phyloP scores from a whole-genome alignment of 2,797 vertebrate species.

The Aphelocoma californica region DNA sequence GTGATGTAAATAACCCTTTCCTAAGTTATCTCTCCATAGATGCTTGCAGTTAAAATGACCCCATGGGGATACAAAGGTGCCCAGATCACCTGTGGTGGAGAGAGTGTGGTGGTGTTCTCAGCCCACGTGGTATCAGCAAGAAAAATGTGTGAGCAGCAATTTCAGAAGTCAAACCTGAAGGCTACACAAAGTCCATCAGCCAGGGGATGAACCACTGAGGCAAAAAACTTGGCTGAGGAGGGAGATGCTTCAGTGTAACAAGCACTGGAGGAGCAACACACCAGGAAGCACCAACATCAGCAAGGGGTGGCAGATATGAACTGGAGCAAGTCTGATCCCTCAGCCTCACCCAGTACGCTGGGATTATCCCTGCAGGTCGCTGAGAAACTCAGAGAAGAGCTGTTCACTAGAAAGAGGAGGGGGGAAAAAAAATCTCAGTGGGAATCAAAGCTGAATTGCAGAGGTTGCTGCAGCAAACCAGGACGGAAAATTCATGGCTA shows the following conservation, averaged over 20 bases:
- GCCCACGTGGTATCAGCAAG: not conserved
- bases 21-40: not conserved
- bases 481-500: not conserved
- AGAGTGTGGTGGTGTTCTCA: fast-evolving
- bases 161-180: not conserved
- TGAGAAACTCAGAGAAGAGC: not conserved
- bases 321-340: not conserved
- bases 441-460: not conserved
- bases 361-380: not conserved
- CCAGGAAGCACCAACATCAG: not conserved
- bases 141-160: not conserved
- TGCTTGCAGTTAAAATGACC: not conserved
- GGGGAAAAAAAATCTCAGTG: fast-evolving
- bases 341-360: not conserved
- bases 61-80: not conserved
- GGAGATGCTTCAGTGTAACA: not conserved
- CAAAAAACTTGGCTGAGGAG: not conserved
- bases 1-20: not conserved
- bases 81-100: not conserved
- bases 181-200: not conserved
- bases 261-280: not conserved
- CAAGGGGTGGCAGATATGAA: not conserved
- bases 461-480: not conserved
- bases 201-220: not conserved
- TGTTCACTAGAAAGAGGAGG: not conserved